Percentiles rank a stretch among this genome's conserved stretches.
Conservation (phyloP, 2,113 vertebrate species). For the Amblyopsis rosae region DNA sequence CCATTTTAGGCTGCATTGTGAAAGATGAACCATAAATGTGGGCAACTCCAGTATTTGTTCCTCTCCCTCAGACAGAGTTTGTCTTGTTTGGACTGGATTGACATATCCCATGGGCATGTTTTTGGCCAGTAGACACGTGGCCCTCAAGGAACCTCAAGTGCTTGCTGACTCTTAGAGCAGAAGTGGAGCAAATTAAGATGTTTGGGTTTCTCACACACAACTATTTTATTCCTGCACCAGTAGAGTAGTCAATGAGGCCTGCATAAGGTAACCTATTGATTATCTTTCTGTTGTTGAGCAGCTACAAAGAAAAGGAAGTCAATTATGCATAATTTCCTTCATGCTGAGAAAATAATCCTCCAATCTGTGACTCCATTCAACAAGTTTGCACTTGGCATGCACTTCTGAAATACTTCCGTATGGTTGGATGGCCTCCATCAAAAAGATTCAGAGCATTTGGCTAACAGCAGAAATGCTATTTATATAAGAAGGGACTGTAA, state of each 20-base stretch:
- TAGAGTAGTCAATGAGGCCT: conserved; percentile 36
- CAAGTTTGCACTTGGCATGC: conserved; percentile 19
- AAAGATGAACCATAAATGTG: conserved; percentile 4
- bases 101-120: conserved; percentile 25
- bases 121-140: conserved; percentile 23
- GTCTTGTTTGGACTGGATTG: conserved; percentile 17
- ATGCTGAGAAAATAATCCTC: conserved; percentile 29
- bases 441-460: no score
- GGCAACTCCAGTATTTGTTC: neutral
- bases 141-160: conserved; percentile 21
- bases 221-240: neutral
- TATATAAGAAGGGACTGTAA: no score
- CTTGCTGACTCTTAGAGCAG: conserved; percentile 12
- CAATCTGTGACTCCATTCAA: conserved; percentile 15
- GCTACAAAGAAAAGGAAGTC: conserved; percentile 37
- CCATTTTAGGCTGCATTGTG: neutral
- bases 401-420: no score
- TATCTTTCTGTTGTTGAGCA: conserved; percentile 49
- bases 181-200: neutral
- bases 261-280: conserved; percentile 20
- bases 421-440: no score
- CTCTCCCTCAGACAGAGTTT: conserved; percentile 16
- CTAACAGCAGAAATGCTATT: no score
- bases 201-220: conserved; percentile 6
- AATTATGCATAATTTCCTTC: conserved; percentile 50